These are phyloP conservation scores for Characodon lateralis DNA, from an alignment of 2,797 vertebrate species.

Conservation along the genomic window DNA sequence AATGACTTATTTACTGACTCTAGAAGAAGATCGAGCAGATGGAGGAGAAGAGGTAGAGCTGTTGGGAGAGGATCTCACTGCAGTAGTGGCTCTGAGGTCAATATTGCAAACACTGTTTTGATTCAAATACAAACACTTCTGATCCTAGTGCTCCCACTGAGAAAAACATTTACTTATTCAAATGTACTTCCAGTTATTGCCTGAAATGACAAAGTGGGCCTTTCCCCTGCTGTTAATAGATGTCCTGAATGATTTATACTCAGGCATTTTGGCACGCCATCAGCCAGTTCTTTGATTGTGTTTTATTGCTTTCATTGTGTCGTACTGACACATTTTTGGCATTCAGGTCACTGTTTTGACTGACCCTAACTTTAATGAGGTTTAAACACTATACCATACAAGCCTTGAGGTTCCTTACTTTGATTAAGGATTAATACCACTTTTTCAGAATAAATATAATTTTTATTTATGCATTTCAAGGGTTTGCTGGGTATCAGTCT, in stretches of 20 bases:
- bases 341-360: constrained; percentile 63
- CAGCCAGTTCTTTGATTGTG: constrained; percentile 39
- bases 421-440: constrained; percentile 70
- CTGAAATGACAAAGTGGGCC: constrained; percentile 40
- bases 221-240: constrained; percentile 37
- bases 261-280: constrained; percentile 37
- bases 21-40: constrained; percentile 29
- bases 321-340: constrained; percentile 44
- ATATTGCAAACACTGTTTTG: constrained; percentile 64
- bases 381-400: constrained; percentile 39
- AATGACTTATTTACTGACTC: constrained; percentile 40
- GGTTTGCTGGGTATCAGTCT: neutral
- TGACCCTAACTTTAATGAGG: constrained; percentile 69
- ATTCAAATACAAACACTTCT: constrained; percentile 67
- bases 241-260: constrained; percentile 49
- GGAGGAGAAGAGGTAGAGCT: constrained; percentile 36
- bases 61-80: constrained; percentile 39
- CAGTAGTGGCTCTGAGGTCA: constrained; percentile 53
- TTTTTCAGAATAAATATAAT: constrained; percentile 23
- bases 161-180: constrained; percentile 71
- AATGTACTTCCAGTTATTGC: constrained; percentile 60
- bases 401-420: constrained; percentile 51
- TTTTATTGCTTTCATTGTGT: constrained; percentile 42
- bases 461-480: neutral
- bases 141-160: constrained; percentile 58